phyloP scores from a whole-genome alignment of 2,888 invertebrate species.

The Troides helena region DNA sequence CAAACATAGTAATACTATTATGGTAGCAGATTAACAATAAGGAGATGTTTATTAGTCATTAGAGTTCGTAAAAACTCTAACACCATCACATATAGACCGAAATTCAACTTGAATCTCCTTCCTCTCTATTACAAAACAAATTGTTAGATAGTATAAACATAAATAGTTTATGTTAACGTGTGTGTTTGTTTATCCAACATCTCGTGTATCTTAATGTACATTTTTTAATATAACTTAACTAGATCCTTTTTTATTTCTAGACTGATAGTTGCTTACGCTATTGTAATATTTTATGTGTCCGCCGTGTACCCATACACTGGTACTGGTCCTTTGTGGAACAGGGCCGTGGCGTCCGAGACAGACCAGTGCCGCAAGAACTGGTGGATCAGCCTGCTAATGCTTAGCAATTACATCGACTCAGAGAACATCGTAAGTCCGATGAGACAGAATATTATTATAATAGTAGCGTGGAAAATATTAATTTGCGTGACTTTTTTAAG shows the following conservation, averaged over 20 bases:
- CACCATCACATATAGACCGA: too few relatives aligned
- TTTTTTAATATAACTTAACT: background rate
- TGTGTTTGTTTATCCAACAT: too few relatives aligned
- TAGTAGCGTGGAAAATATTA: slow-evolving; percentile 1
- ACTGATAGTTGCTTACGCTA: slow-evolving; percentile 77
- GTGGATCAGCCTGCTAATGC: slow-evolving; percentile 82
- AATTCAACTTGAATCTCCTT: too few relatives aligned
- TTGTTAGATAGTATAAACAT: too few relatives aligned
- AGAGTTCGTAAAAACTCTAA: too few relatives aligned
- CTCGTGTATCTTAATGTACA: too few relatives aligned
- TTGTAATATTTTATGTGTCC: slow-evolving; percentile 79
- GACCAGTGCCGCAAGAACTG: slow-evolving; percentile 79
- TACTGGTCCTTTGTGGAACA: slow-evolving; percentile 81
- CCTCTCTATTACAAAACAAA: too few relatives aligned
- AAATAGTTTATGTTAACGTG: too few relatives aligned
- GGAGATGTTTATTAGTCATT: too few relatives aligned
- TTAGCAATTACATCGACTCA: slow-evolving; percentile 80
- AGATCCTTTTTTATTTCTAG: slow-evolving; percentile 49
- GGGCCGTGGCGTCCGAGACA: slow-evolving; percentile 69
- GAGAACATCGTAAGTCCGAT: slow-evolving; percentile 76
- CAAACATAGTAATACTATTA: too few relatives aligned
- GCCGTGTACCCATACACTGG: slow-evolving; percentile 79
- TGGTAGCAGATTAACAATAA: too few relatives aligned
- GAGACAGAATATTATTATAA: background rate
- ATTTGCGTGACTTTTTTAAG: slow-evolving; percentile 7